phyloP scores from a whole-genome alignment of 2,797 vertebrate species.

The Spondyliosoma cantharus region DNA sequence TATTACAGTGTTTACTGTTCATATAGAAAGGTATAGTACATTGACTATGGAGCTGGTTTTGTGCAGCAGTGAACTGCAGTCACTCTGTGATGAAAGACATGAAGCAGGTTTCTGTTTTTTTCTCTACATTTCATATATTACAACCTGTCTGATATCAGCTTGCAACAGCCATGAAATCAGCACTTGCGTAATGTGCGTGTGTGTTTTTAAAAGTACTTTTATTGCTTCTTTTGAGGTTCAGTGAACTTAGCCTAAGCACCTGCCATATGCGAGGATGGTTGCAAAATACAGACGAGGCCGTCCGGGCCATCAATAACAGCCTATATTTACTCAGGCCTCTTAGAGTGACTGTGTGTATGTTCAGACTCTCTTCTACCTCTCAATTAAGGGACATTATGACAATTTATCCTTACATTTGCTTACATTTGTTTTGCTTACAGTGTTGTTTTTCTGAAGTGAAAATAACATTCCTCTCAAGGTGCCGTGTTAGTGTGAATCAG shows the following conservation, averaged over 20 bases:
- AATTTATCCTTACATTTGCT: conserved; percentile 52
- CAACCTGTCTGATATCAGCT: conserved; percentile 60
- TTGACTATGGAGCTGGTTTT: too few species aligned
- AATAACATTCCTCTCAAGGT: conserved; percentile 38
- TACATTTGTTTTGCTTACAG: conserved; percentile 56
- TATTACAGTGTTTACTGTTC: too few species aligned
- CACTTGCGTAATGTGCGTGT: conserved; percentile 56
- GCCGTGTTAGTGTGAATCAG: conserved; percentile 43
- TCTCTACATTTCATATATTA: conserved; percentile 37
- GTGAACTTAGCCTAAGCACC: conserved; percentile 75
- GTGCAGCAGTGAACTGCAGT: too few species aligned
- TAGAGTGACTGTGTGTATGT: conserved; percentile 44
- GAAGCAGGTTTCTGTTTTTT: conserved; percentile 32
- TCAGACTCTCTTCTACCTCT: conserved; percentile 34
- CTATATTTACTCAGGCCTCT: conserved; percentile 60
- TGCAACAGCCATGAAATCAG: conserved; percentile 43
- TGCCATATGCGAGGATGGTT: conserved; percentile 65
- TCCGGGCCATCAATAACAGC: conserved; percentile 63
- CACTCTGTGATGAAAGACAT: conserved; percentile 34
- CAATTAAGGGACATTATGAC: conserved; percentile 51
- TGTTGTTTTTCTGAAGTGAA: conserved; percentile 52
- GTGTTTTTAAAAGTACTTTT: conserved; percentile 61
- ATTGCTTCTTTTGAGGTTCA: conserved; percentile 69
- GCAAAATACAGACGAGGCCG: conserved; percentile 52
- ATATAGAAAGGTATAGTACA: too few species aligned